These are phyloP conservation scores for Rhynchonycteris naso DNA, from an alignment of 2,797 vertebrate genomes.

Conservation along the genomic window DNA sequence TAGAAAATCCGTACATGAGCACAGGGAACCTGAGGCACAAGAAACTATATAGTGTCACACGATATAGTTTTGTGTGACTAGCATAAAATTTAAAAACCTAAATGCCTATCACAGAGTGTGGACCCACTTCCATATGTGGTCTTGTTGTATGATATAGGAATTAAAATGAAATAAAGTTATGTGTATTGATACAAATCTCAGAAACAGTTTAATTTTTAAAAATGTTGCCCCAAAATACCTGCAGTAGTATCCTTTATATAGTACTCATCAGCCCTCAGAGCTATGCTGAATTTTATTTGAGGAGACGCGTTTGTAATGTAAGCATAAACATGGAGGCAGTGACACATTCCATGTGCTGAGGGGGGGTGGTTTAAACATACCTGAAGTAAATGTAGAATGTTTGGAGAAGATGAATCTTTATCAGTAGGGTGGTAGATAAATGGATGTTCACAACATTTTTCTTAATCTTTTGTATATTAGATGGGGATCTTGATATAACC, in stretches of 20 bases:
- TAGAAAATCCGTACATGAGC: neutral
- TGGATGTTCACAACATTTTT: neutral
- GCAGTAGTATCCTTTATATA: neutral
- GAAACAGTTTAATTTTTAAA: neutral
- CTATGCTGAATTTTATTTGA: neutral
- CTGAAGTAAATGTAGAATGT: neutral
- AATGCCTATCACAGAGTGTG: neutral
- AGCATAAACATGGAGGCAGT: neutral
- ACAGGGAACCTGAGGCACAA: neutral
- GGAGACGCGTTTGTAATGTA: neutral
- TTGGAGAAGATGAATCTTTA: neutral
- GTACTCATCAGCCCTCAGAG: neutral
- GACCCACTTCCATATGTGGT: neutral
- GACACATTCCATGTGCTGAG: neutral
- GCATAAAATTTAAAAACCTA: neutral
- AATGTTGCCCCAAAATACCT: neutral
- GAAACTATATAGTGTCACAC: no score
- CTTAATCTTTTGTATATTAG: neutral
- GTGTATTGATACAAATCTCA: neutral
- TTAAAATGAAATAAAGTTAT: neutral
- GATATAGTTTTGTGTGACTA: neutral
- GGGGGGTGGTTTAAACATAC: neutral
- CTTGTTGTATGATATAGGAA: neutral
- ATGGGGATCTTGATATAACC: neutral
- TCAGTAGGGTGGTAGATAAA: neutral